Evolutionary conservation across 2,888 invertebrate genomes (phyloP).

Genomic region (Notodonta ziczac): DNA sequence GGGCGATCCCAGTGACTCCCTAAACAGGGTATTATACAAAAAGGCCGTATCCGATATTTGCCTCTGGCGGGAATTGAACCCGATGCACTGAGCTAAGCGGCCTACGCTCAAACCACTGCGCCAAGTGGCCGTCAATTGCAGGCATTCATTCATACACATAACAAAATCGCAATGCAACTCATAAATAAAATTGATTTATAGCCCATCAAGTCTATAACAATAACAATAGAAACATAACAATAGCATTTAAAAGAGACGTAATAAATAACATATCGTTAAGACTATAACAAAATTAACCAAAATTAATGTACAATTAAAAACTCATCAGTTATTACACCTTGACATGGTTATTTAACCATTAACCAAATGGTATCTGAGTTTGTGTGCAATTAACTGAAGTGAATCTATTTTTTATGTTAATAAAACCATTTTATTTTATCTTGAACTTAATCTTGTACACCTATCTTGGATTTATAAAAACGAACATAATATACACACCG

Average conservation of each 20-base stretch:
- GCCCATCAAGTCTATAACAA: not conserved
- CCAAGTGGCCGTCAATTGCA: no score
- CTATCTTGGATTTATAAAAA: no score
- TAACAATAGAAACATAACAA: not conserved
- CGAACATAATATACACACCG: no score
- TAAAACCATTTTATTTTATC: not conserved
- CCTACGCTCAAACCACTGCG: no score
- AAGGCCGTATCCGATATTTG: no score
- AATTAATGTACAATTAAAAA: not conserved
- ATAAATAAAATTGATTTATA: not conserved
- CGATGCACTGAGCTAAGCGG: no score
- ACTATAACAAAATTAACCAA: no score
- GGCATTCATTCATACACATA: not conserved
- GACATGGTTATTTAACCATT: conserved; percentile 4
- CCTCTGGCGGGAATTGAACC: no score
- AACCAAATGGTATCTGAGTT: not conserved
- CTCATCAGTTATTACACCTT: not conserved
- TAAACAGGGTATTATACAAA: no score
- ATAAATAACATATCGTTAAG: not conserved
- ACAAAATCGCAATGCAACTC: not conserved
- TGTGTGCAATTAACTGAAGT: conserved; percentile 6
- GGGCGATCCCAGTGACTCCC: no score
- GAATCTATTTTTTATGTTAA: not conserved
- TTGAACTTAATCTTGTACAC: no score
- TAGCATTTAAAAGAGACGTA: not conserved